phyloP scores from a whole-genome alignment of 1,140 invertebrate species.

The Conus betulinus region DNA sequence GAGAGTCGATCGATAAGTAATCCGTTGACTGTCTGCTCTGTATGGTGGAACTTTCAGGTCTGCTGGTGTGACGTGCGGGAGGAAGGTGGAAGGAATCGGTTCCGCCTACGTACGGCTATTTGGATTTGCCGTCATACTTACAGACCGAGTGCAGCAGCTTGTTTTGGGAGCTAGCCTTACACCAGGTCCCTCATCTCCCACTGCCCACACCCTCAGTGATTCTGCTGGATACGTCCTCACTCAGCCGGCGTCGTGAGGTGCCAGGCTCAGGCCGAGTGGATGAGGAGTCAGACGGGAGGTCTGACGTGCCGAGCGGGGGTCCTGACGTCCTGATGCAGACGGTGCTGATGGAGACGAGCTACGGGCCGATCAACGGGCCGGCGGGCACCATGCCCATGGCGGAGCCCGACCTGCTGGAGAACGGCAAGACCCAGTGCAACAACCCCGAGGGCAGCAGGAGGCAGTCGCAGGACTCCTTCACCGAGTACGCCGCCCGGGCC shows the following conservation, averaged over 20 bases:
- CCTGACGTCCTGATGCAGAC: conserved; percentile 56
- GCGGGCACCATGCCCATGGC: conserved; percentile 44
- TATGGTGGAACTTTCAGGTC: not conserved
- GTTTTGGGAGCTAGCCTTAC: conserved; percentile 16
- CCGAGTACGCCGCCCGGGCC: conserved; percentile 63
- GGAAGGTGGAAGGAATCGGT: not conserved
- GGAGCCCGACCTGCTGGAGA: conserved; percentile 55
- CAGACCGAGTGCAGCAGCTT: not conserved
- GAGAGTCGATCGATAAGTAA: no score
- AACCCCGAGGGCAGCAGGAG: conserved; percentile 35
- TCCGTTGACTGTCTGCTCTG: no score
- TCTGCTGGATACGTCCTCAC: not conserved
- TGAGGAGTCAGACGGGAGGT: conserved; percentile 40
- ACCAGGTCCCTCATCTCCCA: conserved; percentile 30
- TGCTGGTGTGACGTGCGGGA: not conserved
- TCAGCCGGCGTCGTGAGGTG: conserved; percentile 5
- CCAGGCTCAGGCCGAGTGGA: conserved; percentile 33
- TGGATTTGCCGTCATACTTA: no score
- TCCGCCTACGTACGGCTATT: not conserved
- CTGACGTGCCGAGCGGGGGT: not conserved
- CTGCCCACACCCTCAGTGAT: conserved; percentile 18
- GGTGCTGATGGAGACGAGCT: conserved; percentile 68
- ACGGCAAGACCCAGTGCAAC: conserved; percentile 45
- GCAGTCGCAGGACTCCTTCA: conserved; percentile 66
- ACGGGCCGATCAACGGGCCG: conserved; percentile 63